Evolutionary conservation across 1,140 invertebrate species (phyloP).

Genomic region (Hypothenemus hampei): DNA sequence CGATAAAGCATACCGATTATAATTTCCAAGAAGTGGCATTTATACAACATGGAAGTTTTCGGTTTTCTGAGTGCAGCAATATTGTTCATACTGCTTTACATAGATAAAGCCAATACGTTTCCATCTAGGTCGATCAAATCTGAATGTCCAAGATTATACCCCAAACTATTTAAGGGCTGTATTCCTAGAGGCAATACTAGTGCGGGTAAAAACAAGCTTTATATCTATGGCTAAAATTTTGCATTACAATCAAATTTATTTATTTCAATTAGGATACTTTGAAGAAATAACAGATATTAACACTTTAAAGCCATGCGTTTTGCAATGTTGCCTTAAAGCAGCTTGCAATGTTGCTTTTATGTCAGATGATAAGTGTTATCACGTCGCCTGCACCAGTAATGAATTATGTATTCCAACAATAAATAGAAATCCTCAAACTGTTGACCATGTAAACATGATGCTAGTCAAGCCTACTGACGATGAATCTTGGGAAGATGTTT

Average conservation of each 20-base stretch:
- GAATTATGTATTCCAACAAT: constrained; percentile 64
- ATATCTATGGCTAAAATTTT: background rate
- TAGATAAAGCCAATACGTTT: background rate
- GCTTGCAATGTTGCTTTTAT: constrained; percentile 76
- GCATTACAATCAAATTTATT: background rate
- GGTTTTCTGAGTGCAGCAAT: too few relatives aligned
- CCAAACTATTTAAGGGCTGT: constrained; percentile 36
- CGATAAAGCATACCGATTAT: too few relatives aligned
- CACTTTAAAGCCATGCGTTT: constrained; percentile 61
- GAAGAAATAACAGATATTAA: constrained; percentile 52
- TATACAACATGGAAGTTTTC: too few relatives aligned
- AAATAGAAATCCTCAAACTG: constrained; percentile 51
- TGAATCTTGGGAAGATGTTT: constrained; percentile 52
- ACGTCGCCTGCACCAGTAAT: constrained; percentile 65
- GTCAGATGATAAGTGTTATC: constrained; percentile 68
- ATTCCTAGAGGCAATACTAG: constrained; percentile 38
- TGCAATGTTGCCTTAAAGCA: constrained; percentile 62
- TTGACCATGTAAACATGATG: constrained; percentile 66
- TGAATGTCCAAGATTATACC: constrained; percentile 37
- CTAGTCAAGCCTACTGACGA: constrained; percentile 64
- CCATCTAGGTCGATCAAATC: constrained; percentile 12
- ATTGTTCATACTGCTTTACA: too few relatives aligned
- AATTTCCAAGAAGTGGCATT: too few relatives aligned
- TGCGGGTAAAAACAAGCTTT: constrained; percentile 31
- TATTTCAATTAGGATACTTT: constrained; percentile 50